These are phyloP conservation scores for Ypsolopha scabrella DNA, from an alignment of 2,888 invertebrate genomes.

Conservation along the genomic window DNA sequence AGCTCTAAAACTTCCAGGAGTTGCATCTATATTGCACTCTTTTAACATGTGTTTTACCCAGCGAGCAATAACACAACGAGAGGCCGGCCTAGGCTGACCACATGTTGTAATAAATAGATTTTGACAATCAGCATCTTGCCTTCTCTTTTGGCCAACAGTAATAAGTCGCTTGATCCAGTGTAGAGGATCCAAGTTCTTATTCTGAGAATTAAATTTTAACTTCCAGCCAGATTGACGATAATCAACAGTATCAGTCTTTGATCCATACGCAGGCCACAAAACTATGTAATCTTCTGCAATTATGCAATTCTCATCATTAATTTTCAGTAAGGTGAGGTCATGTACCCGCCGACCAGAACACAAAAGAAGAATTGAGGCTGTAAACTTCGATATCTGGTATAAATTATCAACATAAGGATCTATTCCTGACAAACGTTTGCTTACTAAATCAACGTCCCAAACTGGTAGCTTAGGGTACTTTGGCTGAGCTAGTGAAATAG, in stretches of 20 bases:
- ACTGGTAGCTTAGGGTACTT: not conserved
- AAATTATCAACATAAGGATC: not conserved
- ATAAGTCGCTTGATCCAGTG: not conserved
- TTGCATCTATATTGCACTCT: slow-evolving; percentile 5
- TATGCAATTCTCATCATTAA: not conserved
- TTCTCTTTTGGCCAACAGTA: not conserved
- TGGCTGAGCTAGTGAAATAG: not conserved
- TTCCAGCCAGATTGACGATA: slow-evolving; percentile 5
- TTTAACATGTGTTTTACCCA: slow-evolving; percentile 11
- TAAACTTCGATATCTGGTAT: not conserved
- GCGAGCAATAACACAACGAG: slow-evolving; percentile 11
- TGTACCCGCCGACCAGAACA: slow-evolving; percentile 1
- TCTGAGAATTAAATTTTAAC: not conserved
- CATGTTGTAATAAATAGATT: not conserved
- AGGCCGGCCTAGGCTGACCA: not conserved
- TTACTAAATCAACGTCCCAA: not conserved
- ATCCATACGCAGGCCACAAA: not conserved
- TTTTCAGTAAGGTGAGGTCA: not conserved
- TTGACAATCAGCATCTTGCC: not conserved
- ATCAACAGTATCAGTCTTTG: slow-evolving; percentile 1
- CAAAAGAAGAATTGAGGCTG: not conserved
- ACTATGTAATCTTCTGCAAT: not conserved
- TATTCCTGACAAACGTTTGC: not conserved
- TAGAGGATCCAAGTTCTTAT: not conserved
- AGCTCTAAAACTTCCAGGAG: slow-evolving; percentile 8